phyloP scores from a whole-genome alignment of 2,888 invertebrate genomes.

The Chalcosyrphus nemorum region DNA sequence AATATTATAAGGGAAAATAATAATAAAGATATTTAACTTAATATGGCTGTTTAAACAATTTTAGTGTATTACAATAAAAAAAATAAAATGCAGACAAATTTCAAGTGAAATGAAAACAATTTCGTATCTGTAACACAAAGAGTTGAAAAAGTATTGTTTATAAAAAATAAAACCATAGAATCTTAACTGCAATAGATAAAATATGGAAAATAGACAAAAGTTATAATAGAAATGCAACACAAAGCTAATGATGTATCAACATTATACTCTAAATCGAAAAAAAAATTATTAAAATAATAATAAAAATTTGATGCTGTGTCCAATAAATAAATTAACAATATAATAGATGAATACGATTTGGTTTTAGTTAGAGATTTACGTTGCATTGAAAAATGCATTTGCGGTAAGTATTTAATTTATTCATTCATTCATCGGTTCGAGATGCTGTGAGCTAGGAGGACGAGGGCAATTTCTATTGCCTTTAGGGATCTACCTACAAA shows the following conservation, averaged over 20 bases:
- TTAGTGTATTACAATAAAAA: constrained; percentile 62
- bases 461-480: too few relatives aligned
- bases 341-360: constrained; percentile 51
- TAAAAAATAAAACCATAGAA: constrained; percentile 2
- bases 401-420: too few relatives aligned
- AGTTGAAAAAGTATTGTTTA: background rate
- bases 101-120: constrained; percentile 8
- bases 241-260: constrained; percentile 24
- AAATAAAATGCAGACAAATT: background rate
- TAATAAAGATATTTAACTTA: constrained; percentile 64
- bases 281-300: constrained; percentile 20
- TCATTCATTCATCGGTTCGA: too few relatives aligned
- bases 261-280: constrained; percentile 29
- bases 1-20: constrained; percentile 27
- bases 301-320: constrained; percentile 66
- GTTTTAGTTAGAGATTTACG: constrained; percentile 34
- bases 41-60: constrained; percentile 71
- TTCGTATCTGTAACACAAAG: constrained; percentile 22
- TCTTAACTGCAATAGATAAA: constrained; percentile 38
- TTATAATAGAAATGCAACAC: constrained; percentile 42
- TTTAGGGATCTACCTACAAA: too few relatives aligned
- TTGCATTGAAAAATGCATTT: background rate
- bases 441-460: too few relatives aligned
- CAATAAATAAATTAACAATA: constrained; percentile 58
- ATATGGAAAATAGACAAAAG: constrained; percentile 30